phyloP scores from a whole-genome alignment of 2,888 invertebrate genomes.

The Zaprionus bogoriensis region DNA sequence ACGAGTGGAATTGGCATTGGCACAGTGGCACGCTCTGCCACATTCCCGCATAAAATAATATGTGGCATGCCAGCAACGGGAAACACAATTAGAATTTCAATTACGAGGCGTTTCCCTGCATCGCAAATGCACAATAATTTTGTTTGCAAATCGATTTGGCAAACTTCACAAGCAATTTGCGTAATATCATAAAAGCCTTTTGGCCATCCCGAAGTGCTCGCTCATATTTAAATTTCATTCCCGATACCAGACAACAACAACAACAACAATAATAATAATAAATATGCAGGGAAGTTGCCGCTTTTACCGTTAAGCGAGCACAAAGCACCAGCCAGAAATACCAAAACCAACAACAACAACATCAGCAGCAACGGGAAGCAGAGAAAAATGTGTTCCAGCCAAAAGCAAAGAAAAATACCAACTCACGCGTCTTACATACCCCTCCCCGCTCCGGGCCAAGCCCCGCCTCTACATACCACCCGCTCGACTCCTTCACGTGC shows the following conservation, averaged over 20 bases:
- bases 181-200: constrained; percentile 25
- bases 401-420: constrained; percentile 17
- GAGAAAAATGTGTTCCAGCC: background rate
- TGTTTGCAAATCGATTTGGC: constrained; percentile 31
- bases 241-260: constrained; percentile 17
- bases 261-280: constrained; percentile 23
- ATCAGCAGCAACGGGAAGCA: background rate
- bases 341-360: constrained; percentile 39
- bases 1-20: background rate
- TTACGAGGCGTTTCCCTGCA: constrained; percentile 2
- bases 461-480: constrained; percentile 4
- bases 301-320: constrained; percentile 44
- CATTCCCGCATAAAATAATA: too few relatives aligned
- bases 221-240: constrained; percentile 53
- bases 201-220: constrained; percentile 11
- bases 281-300: constrained; percentile 30
- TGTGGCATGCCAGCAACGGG: background rate
- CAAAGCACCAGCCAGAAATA: constrained; percentile 33
- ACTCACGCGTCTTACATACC: constrained; percentile 17
- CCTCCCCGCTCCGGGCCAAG: background rate
- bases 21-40: background rate
- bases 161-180: constrained; percentile 48
- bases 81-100: constrained; percentile 16
- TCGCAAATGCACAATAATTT: constrained; percentile 17
- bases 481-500: constrained; percentile 58